phyloP scores from a whole-genome alignment of 2,113 vertebrate species.

The Stigmatopora nigra region DNA sequence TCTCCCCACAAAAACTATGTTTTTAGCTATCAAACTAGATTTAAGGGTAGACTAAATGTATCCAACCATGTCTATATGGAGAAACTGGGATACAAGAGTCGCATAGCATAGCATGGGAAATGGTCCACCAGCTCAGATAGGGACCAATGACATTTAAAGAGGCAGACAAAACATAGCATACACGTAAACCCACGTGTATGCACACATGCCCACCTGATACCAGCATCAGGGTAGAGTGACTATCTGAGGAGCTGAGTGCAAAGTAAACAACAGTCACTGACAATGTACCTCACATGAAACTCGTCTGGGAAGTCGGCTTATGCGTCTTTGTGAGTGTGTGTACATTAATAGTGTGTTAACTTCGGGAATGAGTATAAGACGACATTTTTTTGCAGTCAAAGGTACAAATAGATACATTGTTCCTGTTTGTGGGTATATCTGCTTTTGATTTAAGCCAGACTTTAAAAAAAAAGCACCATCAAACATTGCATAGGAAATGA shows the following conservation, averaged over 20 bases:
- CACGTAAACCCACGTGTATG: slow-evolving; percentile 13
- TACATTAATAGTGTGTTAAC: neutral
- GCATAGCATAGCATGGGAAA: slow-evolving; percentile 21
- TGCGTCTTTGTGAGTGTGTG: neutral
- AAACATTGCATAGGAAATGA: slow-evolving; percentile 30
- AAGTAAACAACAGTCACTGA: slow-evolving; percentile 61
- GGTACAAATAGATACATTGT: neutral
- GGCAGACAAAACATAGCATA: slow-evolving; percentile 14
- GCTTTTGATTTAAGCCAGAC: slow-evolving; percentile 40
- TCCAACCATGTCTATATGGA: neutral
- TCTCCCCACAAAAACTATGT: too few relatives aligned
- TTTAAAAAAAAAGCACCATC: slow-evolving; percentile 58
- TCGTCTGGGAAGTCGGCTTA: slow-evolving; percentile 20
- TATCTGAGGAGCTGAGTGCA: slow-evolving; percentile 66
- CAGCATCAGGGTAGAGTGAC: slow-evolving; percentile 62
- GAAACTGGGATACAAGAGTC: neutral
- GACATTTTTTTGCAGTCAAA: slow-evolving; percentile 16
- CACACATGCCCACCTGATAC: slow-evolving; percentile 48
- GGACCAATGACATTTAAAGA: neutral
- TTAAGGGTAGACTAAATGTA: too few relatives aligned
- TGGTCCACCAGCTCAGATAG: neutral
- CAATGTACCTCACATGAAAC: slow-evolving; percentile 14
- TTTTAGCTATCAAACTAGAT: too few relatives aligned
- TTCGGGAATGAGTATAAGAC: slow-evolving; percentile 5
- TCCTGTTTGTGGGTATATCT: neutral